Conservation (phyloP, 2,113 vertebrate species). For the Todiramphus saurophagus region DNA sequence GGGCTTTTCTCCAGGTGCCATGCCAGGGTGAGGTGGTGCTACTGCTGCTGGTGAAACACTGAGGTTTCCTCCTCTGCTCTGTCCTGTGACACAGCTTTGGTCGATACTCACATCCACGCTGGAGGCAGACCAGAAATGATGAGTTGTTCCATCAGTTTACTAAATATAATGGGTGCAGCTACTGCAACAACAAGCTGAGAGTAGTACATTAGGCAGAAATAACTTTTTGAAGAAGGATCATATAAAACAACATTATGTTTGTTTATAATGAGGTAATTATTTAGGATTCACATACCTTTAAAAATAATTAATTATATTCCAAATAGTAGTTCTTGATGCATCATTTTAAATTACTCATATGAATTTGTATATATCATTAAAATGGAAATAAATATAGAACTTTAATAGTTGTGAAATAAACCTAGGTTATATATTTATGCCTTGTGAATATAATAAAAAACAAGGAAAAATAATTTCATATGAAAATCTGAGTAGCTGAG, state of each 20-base stretch:
- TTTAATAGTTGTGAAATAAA: slow-evolving; percentile 62
- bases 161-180: neutral
- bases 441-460: slow-evolving; percentile 60
- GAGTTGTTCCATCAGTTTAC: neutral
- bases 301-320: slow-evolving; percentile 63
- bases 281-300: slow-evolving; percentile 61
- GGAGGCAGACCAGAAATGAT: neutral
- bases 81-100: neutral
- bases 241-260: slow-evolving; percentile 31
- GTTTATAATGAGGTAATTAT: slow-evolving; percentile 59
- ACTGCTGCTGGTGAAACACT: fast-evolving
- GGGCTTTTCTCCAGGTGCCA: neutral
- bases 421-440: slow-evolving; percentile 43
- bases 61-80: too few species aligned
- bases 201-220: slow-evolving; percentile 29
- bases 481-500: slow-evolving; percentile 64
- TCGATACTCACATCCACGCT: fast-evolving
- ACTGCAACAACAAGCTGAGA: neutral
- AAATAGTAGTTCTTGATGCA: slow-evolving; percentile 52
- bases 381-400: slow-evolving; percentile 51
- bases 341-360: slow-evolving; percentile 61
- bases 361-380: slow-evolving; percentile 58
- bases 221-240: slow-evolving; percentile 43
- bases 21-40: fast-evolving
- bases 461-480: slow-evolving; percentile 47